Evolutionary conservation across 2,113 vertebrate genomes (phyloP), one percentile per base, ranked within the genome.

Genomic region (Engraulis encrasicolus): DNA sequence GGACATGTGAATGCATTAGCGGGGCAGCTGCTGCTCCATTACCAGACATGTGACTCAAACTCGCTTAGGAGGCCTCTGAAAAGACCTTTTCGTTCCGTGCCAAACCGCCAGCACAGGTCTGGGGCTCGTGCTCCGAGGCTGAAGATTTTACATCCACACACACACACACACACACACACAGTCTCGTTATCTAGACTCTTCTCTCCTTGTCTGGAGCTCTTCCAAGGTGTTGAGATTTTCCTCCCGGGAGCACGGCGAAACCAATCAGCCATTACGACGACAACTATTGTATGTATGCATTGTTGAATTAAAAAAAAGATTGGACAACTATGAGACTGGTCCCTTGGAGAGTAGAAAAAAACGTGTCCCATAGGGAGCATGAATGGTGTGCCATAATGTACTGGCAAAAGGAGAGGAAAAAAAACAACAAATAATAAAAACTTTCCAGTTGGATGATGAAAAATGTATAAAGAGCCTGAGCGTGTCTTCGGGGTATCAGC

Each of bases 401-500:
- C 27, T 15, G 14, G 66, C 66, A 58, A 58, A 58, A 20, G 1
- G n/a, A 58, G n/a, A 58, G n/a, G 31, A 7, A 27, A 12, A 31
- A 66, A 45, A 45, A 3, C 3, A 3, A 45, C 40, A 45, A 3
- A 45, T 9, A 45, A 45, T 5, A 45, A 45, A 12, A 66, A 66
- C n/a, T 27, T 66, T 66, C 58, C 58, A 66, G 58, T 9, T 23
- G 58, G 58, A 66, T 66, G 12, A 66, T 31, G 11, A 66, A 66
- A 66, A 66, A 23, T 1, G 34, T 7, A 50, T 27, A 31, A n/a
- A n/a, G n/a, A n/a, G 45, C 45, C n/a, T 6, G 20, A 27, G 58
- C 27, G 2, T 14, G 15, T 52, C 34, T 38, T n/a, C 36, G 40
- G 40, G n/a, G 37, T 52, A 92, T 97, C 95, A 97, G 92, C 97